phyloP scores from a whole-genome alignment of 2,113 vertebrate genomes.

The Stictonetta naevosa region DNA sequence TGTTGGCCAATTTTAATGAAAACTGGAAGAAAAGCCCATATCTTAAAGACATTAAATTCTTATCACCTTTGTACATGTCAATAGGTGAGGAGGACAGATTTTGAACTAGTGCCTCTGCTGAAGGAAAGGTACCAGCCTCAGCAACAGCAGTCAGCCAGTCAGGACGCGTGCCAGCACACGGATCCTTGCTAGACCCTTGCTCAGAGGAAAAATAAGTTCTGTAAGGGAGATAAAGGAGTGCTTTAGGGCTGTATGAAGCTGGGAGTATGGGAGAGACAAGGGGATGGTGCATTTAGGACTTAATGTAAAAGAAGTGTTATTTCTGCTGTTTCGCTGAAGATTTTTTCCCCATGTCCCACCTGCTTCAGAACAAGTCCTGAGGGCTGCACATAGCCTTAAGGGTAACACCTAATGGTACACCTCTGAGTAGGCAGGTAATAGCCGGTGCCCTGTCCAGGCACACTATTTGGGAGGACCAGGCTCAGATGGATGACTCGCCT shows the following conservation, averaged over 20 bases:
- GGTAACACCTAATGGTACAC: not conserved
- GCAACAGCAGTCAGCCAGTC: not conserved
- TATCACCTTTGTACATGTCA: not conserved
- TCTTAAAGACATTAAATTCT: constrained; percentile 38
- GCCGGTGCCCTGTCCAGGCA: not conserved
- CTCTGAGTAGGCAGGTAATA: not conserved
- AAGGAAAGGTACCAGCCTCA: not conserved
- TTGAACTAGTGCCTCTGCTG: not conserved
- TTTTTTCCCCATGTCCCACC: not conserved
- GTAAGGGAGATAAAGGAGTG: not conserved
- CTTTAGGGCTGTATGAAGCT: not conserved
- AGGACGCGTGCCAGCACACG: not conserved
- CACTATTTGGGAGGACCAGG: not conserved
- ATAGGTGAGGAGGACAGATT: constrained; percentile 16
- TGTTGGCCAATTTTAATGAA: constrained; percentile 28
- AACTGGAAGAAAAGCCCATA: constrained; percentile 7
- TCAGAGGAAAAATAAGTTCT: not conserved
- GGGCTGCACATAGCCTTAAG: not conserved
- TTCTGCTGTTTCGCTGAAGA: not conserved
- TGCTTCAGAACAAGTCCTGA: not conserved
- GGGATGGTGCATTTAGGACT: not conserved
- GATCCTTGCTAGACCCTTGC: not conserved
- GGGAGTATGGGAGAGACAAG: not conserved
- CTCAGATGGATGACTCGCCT: not conserved
- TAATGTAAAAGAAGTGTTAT: not conserved